These are phyloP conservation scores for Melinopterus prodromus DNA, from an alignment of 2,888 invertebrate genomes.

Conservation along the genomic window DNA sequence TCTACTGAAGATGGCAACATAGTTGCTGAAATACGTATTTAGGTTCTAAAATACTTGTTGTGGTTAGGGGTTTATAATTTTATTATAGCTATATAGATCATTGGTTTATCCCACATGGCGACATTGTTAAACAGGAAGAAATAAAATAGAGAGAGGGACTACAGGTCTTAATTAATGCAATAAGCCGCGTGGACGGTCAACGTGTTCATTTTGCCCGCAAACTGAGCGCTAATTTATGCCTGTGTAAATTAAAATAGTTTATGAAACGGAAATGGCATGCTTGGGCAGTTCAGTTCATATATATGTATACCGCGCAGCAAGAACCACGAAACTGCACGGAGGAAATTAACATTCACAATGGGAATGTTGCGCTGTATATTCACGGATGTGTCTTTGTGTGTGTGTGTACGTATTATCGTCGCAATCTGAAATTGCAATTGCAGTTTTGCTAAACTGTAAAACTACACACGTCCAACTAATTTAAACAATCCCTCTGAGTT, in stretches of 20 bases:
- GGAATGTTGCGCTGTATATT: neutral
- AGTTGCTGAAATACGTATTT: no score
- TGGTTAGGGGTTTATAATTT: no score
- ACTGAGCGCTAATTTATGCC: constrained; percentile 12
- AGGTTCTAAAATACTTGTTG: no score
- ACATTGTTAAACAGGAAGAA: neutral
- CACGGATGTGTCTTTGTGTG: no score
- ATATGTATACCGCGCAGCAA: neutral
- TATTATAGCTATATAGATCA: no score
- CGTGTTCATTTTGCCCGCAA: constrained; percentile 6
- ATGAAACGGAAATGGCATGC: constrained; percentile 1
- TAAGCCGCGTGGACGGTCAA: neutral
- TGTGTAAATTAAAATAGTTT: constrained; percentile 14
- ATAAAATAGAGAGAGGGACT: neutral
- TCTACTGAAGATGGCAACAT: no score
- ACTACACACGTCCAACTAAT: neutral
- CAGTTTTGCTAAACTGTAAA: neutral
- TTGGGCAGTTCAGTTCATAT: constrained; percentile 4
- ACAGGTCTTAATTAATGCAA: constrained; percentile 11
- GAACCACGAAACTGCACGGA: neutral
- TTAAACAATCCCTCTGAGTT: neutral
- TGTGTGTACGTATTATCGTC: neutral
- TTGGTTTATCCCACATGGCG: no score
- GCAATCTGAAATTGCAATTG: neutral
- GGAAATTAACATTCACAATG: neutral